Evolutionary conservation across 1,140 invertebrate species (phyloP).

Genomic region (Drosophila lini): DNA sequence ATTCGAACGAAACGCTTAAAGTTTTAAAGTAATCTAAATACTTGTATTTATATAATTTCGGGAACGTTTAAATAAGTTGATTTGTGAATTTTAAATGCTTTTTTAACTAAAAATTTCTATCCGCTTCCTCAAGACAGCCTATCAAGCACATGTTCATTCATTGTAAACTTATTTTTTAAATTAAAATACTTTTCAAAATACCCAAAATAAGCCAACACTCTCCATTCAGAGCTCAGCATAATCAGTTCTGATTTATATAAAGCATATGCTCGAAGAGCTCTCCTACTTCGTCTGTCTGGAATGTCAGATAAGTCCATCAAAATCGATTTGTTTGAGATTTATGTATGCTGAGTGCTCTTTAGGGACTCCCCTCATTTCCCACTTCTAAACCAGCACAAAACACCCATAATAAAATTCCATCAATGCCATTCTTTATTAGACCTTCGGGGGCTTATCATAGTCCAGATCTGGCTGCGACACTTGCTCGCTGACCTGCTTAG

Average conservation of each 20-base stretch:
- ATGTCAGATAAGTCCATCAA: neutral
- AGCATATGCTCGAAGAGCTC: neutral
- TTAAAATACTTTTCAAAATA: neutral
- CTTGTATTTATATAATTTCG: too few relatives aligned
- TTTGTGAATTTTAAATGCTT: neutral
- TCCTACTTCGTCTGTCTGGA: neutral
- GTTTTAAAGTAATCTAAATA: too few relatives aligned
- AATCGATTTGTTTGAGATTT: neutral
- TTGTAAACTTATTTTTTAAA: neutral
- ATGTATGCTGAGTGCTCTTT: neutral
- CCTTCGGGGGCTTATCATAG: constrained; percentile 57
- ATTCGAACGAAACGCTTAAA: too few relatives aligned
- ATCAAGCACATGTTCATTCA: neutral
- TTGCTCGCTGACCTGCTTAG: constrained; percentile 64
- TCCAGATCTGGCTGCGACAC: constrained; percentile 46
- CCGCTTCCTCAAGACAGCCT: neutral
- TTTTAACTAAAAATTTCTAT: neutral
- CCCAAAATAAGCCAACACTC: neutral
- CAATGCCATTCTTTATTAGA: constrained; percentile 40
- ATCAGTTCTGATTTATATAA: neutral
- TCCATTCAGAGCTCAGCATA: neutral
- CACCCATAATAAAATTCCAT: neutral
- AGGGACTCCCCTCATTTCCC: neutral
- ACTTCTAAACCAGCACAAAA: neutral
- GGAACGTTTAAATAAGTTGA: too few relatives aligned